Percentiles rank a stretch among this genome's conserved stretches.
Conservation (phyloP, 2,888 invertebrate genomes). For the Apotomis capreana region DNA sequence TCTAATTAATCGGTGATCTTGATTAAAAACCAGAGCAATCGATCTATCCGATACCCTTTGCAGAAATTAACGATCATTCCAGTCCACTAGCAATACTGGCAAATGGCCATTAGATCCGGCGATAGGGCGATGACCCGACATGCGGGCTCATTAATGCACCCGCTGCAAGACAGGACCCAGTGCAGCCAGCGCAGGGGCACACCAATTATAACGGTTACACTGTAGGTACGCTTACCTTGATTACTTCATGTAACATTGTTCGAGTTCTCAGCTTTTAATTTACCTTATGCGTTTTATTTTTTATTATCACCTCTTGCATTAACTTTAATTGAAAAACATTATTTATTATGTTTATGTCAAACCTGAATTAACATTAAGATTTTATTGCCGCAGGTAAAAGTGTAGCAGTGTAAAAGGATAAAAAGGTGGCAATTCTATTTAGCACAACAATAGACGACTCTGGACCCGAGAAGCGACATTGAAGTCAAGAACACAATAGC, state of each 20-base stretch:
- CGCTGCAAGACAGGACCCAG: conserved; percentile 53
- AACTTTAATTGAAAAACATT: background rate
- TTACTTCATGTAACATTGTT: conserved; percentile 32
- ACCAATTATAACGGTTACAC: conserved; percentile 57
- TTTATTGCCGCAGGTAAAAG: background rate
- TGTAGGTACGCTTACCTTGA: conserved; percentile 46
- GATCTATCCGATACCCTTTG: conserved; percentile 25
- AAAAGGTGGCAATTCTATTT: conserved; percentile 61
- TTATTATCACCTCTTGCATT: no score
- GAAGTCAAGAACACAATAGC: conserved; percentile 59
- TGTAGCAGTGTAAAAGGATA: conserved; percentile 51
- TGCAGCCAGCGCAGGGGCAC: conserved; percentile 47
- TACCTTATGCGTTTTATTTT: background rate
- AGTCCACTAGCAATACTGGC: conserved; percentile 47
- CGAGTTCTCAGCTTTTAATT: conserved; percentile 3
- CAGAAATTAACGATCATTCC: conserved; percentile 45
- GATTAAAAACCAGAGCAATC: background rate
- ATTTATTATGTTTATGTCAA: background rate
- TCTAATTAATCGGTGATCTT: background rate
- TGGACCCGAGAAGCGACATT: conserved; percentile 54
- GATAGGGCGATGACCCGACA: conserved; percentile 60
- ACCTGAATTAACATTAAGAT: conserved; percentile 4
- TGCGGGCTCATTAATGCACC: conserved; percentile 70
- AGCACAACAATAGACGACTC: conserved; percentile 60
- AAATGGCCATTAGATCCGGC: conserved; percentile 53